Conservation (phyloP, 2,888 invertebrate genomes). For the Caenorhabditis sp. region DNA sequence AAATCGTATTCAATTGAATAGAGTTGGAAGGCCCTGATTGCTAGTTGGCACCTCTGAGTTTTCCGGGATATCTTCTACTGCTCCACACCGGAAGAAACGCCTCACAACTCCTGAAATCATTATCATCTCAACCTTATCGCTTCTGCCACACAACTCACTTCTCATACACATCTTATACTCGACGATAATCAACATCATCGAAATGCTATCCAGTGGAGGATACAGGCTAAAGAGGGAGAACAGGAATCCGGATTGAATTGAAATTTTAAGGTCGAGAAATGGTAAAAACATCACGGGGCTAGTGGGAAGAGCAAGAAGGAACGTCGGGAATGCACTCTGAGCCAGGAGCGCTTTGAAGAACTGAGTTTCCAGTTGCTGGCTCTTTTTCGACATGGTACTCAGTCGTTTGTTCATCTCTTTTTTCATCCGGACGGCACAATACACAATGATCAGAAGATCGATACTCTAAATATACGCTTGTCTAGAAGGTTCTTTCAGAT, state of each 20-base stretch:
- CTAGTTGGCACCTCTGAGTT: no score
- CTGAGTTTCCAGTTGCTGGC: not conserved
- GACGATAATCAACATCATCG: no score
- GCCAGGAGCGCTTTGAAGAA: not conserved
- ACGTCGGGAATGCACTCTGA: not conserved
- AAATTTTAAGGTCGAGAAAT: not conserved
- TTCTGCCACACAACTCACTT: no score
- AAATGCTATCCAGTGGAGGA: not conserved
- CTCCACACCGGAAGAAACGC: no score
- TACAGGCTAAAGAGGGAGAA: not conserved
- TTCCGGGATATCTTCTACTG: no score
- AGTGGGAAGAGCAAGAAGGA: not conserved
- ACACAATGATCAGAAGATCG: not conserved
- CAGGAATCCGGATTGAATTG: not conserved
- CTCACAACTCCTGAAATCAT: no score
- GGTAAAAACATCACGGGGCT: not conserved
- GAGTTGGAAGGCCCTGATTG: no score
- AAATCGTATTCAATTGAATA: no score
- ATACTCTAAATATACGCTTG: not conserved
- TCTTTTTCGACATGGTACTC: not conserved
- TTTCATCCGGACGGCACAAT: not conserved
- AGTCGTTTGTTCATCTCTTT: not conserved
- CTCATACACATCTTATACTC: no score
- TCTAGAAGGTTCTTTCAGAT: no score
- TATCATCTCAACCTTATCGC: no score